These are phyloP conservation scores for Hozukius guyotensis DNA, from an alignment of 2,797 vertebrate species.

Conservation along the genomic window DNA sequence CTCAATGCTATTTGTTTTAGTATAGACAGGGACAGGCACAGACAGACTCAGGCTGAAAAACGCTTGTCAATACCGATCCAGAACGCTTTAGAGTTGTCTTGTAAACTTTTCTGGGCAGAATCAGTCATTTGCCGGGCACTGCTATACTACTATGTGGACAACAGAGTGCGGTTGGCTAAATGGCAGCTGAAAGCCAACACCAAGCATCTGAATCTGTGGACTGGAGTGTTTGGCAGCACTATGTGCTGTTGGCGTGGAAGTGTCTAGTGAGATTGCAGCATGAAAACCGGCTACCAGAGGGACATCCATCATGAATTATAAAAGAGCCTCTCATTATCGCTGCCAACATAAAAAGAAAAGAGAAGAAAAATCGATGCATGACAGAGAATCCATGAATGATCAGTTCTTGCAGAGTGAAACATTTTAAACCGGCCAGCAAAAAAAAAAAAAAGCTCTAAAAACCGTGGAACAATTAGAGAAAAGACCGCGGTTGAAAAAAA, in stretches of 20 bases:
- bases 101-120: conserved; percentile 29
- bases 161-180: conserved; percentile 44
- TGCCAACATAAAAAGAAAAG: conserved; percentile 55
- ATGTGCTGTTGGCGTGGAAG: conserved; percentile 37
- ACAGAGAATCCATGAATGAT: conserved; percentile 54
- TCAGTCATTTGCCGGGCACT: conserved; percentile 4
- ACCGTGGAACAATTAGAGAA: conserved; percentile 22
- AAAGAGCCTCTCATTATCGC: conserved; percentile 58
- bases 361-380: conserved; percentile 39
- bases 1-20: conserved; percentile 63
- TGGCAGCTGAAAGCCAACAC: conserved; percentile 66
- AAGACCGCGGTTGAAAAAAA: neutral
- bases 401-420: conserved; percentile 1
- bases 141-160: conserved; percentile 8
- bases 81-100: conserved; percentile 35
- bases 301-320: conserved; percentile 76
- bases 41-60: conserved; percentile 16
- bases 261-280: conserved; percentile 56
- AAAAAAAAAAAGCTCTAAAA: conserved; percentile 17
- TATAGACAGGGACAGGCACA: conserved; percentile 42
- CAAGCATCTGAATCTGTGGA: conserved; percentile 57
- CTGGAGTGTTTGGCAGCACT: conserved; percentile 51
- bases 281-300: conserved; percentile 56
- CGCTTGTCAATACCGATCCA: conserved; percentile 8
- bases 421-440: neutral